These are phyloP conservation scores for Drosophila sp. DNA, from an alignment of 1,140 invertebrate genomes.

Conservation along the genomic window DNA sequence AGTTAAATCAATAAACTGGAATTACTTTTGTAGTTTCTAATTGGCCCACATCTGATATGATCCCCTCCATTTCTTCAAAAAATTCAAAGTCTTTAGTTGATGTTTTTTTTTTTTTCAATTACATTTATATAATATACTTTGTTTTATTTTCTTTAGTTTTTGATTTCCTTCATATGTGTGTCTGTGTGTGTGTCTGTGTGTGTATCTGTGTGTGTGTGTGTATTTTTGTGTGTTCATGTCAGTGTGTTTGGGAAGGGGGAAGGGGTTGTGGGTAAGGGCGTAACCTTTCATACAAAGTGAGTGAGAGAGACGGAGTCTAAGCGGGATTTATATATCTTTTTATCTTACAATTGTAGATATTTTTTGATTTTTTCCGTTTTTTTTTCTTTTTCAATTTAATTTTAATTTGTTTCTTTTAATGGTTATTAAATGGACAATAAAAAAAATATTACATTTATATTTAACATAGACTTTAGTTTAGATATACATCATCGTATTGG, in stretches of 20 bases:
- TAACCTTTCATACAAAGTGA: slow-evolving; percentile 7
- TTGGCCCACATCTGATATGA: too few species aligned
- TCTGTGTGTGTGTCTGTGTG: slow-evolving; percentile 13
- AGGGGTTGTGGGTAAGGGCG: neutral
- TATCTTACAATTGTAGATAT: slow-evolving; percentile 27
- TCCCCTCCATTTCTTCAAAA: too few species aligned
- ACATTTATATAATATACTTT: slow-evolving; percentile 54
- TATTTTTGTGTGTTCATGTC: neutral
- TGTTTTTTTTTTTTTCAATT: slow-evolving; percentile 53
- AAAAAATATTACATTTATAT: slow-evolving; percentile 19
- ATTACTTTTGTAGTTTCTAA: too few species aligned
- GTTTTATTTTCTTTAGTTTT: slow-evolving; percentile 27
- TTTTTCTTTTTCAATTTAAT: slow-evolving; percentile 23
- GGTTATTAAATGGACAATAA: slow-evolving; percentile 8
- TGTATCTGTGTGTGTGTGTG: too few species aligned
- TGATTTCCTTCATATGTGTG: slow-evolving; percentile 22
- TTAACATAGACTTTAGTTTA: slow-evolving; percentile 10
- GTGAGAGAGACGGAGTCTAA: slow-evolving; percentile 1
- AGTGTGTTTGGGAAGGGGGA: neutral
- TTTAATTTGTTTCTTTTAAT: slow-evolving; percentile 20
- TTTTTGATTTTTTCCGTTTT: slow-evolving; percentile 54
- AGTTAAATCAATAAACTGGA: too few species aligned
- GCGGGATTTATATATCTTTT: slow-evolving; percentile 7
- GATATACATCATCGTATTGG: slow-evolving; percentile 10
- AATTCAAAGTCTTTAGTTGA: neutral